phyloP scores from a whole-genome alignment of 2,888 invertebrate genomes.

The Brachypterus glaber region DNA sequence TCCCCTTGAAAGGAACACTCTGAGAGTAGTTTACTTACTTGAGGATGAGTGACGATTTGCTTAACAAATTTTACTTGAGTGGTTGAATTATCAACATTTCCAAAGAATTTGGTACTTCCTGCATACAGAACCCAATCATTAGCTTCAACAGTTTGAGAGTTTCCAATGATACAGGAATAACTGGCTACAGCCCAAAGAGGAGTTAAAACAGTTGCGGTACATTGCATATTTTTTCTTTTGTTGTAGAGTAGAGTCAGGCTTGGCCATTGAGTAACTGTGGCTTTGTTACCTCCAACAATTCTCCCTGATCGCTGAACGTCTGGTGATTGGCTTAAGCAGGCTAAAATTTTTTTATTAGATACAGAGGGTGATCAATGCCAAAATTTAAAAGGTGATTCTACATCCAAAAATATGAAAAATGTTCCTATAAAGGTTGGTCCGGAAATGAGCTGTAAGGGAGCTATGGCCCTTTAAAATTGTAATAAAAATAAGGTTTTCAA shows the following conservation, averaged over 20 bases:
- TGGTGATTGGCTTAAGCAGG: conserved; percentile 38
- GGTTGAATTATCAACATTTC: conserved; percentile 32
- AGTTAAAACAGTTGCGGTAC: conserved; percentile 43
- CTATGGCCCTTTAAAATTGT: too few relatives aligned
- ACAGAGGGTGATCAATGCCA: too few relatives aligned
- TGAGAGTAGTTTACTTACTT: conserved; percentile 39
- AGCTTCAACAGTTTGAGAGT: conserved; percentile 10
- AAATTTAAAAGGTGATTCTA: too few relatives aligned
- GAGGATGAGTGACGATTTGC: conserved; percentile 46
- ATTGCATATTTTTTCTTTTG: conserved; percentile 38
- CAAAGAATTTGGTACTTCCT: conserved; percentile 36
- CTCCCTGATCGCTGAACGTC: conserved; percentile 37
- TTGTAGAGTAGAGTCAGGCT: conserved; percentile 47
- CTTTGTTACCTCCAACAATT: conserved; percentile 43
- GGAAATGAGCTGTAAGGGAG: too few relatives aligned
- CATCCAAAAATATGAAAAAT: too few relatives aligned
- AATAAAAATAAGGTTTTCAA: too few relatives aligned
- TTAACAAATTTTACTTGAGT: conserved; percentile 35
- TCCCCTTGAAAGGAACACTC: too few relatives aligned
- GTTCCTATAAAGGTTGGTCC: too few relatives aligned
- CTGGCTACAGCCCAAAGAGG: conserved; percentile 45
- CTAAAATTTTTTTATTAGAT: conserved; percentile 25
- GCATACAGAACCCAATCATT: conserved; percentile 36
- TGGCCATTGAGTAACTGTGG: conserved; percentile 47
- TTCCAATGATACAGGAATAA: conserved; percentile 39